phyloP scores from a whole-genome alignment of 2,797 vertebrate genomes.

The Cossypha heuglini region DNA sequence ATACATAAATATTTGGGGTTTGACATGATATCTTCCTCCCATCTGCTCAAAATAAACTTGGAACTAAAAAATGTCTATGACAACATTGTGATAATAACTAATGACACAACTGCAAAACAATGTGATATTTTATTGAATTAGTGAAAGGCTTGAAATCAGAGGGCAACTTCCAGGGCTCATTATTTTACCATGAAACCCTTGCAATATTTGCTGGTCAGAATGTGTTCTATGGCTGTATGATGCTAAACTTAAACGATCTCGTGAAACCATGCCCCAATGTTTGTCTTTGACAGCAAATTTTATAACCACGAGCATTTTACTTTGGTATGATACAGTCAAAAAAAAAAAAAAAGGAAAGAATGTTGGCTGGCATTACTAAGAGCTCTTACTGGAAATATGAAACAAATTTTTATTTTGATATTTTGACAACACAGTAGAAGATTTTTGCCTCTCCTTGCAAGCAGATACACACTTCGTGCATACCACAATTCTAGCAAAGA shows the following conservation, averaged over 20 bases:
- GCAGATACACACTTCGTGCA: neutral
- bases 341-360: neutral
- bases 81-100: slow-evolving; percentile 23
- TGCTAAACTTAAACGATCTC: neutral
- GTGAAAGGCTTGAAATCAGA: neutral
- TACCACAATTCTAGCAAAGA: neutral
- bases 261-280: neutral
- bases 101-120: neutral
- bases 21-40: neutral
- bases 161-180: neutral
- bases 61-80: slow-evolving; percentile 22
- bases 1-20: slow-evolving; percentile 7
- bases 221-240: neutral
- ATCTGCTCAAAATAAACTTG: slow-evolving; percentile 46
- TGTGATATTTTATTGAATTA: neutral
- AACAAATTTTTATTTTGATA: neutral
- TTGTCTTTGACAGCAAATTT: neutral
- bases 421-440: neutral
- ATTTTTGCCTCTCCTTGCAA: neutral
- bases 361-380: neutral
- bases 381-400: neutral
- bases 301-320: neutral
- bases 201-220: neutral
- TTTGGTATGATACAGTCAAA: neutral
- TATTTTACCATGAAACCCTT: neutral